Evolutionary conservation across 2,888 invertebrate species (phyloP), one percentile per base, ranked within the genome.

Genomic region (Epistrophe eligans): DNA sequence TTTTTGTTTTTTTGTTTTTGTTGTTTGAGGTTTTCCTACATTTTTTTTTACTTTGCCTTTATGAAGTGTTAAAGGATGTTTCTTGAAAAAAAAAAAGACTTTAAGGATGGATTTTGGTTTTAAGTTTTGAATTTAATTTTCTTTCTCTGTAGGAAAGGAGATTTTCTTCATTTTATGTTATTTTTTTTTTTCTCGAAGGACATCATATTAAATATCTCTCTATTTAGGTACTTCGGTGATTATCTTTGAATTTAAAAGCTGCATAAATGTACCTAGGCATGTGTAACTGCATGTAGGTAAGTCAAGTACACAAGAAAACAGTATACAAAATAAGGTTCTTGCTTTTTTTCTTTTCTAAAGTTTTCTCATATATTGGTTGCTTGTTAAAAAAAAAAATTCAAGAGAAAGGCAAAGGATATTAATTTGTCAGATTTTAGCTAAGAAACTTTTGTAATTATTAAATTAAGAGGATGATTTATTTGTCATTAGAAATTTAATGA

Each of bases 61-160:
- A 48, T 66, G 35, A 66, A 67, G 32, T 50, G 50, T 24, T 50
- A 38, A 50, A 67, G 50, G 50, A 67, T 50, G 50, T 66, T 43
- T 62, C 13, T 38, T 17, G 19, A 32, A 62, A 43, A 17, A 11
- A 32, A 32, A 62, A 43, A 17, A 11, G 32, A 50, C 67, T 67
- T 50, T 67, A 11, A 64, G 38, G 58, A 19, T 40, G 60, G 40
- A 38, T 60, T 60, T 60, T 19, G 38, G 60, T 60, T 60, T 58
- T 11, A 35, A 38, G 32, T 58, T 58, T 24, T 35, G 17, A 11
- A 17, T 35, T 35, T 32, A 9, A 1, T 52, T 24, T 24, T 52
- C 24, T 24, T 11, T 13, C n/a, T n/a, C n/a, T n/a, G 1, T 4
- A 24, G 4, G 19, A 13, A 50, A n/a, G n/a, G 43, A 7, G 11